Base-by-base conservation (phyloP, 2,113 vertebrate species). In the Promerops cafer region DNA sequence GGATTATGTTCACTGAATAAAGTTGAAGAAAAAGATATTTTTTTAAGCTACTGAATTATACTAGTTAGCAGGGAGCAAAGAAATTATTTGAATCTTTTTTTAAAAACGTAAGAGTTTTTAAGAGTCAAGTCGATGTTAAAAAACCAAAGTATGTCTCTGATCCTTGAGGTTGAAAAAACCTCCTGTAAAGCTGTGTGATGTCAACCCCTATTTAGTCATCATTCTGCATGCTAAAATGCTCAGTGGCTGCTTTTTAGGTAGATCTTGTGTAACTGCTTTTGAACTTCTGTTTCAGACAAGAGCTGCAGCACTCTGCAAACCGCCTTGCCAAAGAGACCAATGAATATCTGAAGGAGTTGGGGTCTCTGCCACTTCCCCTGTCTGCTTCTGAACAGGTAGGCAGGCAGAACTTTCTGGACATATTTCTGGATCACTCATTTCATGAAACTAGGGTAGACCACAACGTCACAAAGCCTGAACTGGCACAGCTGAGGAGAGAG, bases 291-390 rank as follows among this genome's bases (percentile, higher is more conserved):
- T 96, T 91, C 93, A 99, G 99, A 91, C 99, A 99, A 87, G 98
- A 99, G 97, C 97, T 99, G 60, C 99, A 99, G 61, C 98, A 99
- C 93, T 98, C 98, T 60, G 99, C 99, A 87, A 99, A 99, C 97
- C 93, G 98, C 53, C 98, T 99, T 14, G 99, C 99, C 82, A 99
- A 99, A 97, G 99, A 99, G 95, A 99, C 99, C 86, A 99, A 99
- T 94, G 99, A 99, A 75, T 98, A 99, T 84, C 97, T 99, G 8
- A 99, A 99, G 89, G 99, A 99, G 66, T 13, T 99, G 86, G 99
- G 99, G 16, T 98, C 98, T 13, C 90, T 99, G 35, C 98, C 99
- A 11, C 96, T 98, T 26, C 98, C 99, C 10, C 95, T 97, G 11
- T 99, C 98, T 42, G 96, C 98, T 35, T 98, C 98, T 70, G 99